Evolutionary conservation across 2,797 vertebrate genomes (phyloP), one percentile per base, ranked within the genome.

Genomic region (Pseudomugil tenellus): DNA sequence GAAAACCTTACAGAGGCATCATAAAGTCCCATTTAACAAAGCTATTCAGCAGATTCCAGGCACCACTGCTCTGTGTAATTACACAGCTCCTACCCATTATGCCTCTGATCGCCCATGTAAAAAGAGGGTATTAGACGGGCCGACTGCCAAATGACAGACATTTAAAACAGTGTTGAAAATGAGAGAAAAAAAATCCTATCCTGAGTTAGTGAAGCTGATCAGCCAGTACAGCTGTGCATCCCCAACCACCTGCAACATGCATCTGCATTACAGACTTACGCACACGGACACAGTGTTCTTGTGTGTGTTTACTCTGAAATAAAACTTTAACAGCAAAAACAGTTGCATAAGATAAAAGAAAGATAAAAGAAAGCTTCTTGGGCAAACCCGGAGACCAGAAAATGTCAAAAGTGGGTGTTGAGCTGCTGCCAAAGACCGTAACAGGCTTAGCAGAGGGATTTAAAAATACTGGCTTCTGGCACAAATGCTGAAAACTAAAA

Each of bases 41-140:
- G 57, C 46, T 58, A 52, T 84, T 71, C 52, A 67, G 59, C 61
- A 48, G 56, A 77, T 87, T 84, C 80, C 53, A 76, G 74, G 78
- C 77, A 70, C 78, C 72, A 70, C 54, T 79, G 77, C 76, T 76
- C 72, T 66, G 57, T 77, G 65, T 87, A 86, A 90, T 90, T 88
- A 85, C 76, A 87, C 83, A 84, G 77, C 74, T 79, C 76, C 78
- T 85, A 35, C 80, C 74, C 68, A 73, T 84, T 81, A 83, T 63
- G 46, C 69, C 81, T 85, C 70, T 82, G 73, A 77, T 75, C 48
- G 13, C 58, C 79, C 72, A 76, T 78, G 81, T 73, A 76, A 79
- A 80, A 77, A 63, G 56, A 81, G 74, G 58, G 34, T 79, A 87
- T 88, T 84, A 87, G 73, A 73, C 26, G 74, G 67, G 74, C 69